phyloP scores from a whole-genome alignment of 1,140 invertebrate species.

The Eupeodes corollae region DNA sequence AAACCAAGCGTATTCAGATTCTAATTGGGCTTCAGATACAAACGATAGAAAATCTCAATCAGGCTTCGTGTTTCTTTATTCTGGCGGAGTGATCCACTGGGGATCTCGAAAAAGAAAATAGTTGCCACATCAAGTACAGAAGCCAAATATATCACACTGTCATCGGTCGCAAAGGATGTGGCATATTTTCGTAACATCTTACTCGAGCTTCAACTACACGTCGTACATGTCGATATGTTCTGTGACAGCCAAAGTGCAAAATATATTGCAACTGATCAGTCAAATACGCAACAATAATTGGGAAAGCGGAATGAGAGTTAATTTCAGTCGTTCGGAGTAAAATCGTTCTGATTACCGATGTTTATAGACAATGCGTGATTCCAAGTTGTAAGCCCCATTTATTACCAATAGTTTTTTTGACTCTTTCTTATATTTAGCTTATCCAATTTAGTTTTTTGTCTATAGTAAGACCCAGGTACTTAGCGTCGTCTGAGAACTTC shows the following conservation, averaged over 20 bases:
- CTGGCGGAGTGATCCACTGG: slow-evolving; percentile 27
- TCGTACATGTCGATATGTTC: not conserved
- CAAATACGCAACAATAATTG: too few species aligned
- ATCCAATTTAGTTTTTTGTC: too few species aligned
- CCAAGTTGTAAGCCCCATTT: too few species aligned
- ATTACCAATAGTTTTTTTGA: too few species aligned
- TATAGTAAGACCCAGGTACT: too few species aligned
- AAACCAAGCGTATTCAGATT: slow-evolving; percentile 17
- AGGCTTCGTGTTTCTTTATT: slow-evolving; percentile 24
- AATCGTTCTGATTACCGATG: too few species aligned
- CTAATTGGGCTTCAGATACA: not conserved
- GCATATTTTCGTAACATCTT: slow-evolving; percentile 21
- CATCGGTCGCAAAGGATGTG: slow-evolving; percentile 30
- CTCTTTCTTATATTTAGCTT: too few species aligned
- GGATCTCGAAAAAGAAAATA: slow-evolving; percentile 20
- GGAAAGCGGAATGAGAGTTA: too few species aligned
- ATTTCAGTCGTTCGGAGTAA: too few species aligned
- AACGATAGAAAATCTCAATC: slow-evolving; percentile 23
- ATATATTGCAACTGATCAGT: slow-evolving; percentile 19
- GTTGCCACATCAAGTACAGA: slow-evolving; percentile 34
- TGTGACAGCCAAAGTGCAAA: slow-evolving; percentile 16
- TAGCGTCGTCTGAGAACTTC: too few species aligned
- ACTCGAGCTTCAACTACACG: not conserved
- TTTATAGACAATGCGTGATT: too few species aligned
- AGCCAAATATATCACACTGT: slow-evolving; percentile 35